Percentiles rank a stretch among this genome's conserved stretches.
Conservation (phyloP, 2,888 invertebrate genomes). For the Pyrochroa serraticornis region DNA sequence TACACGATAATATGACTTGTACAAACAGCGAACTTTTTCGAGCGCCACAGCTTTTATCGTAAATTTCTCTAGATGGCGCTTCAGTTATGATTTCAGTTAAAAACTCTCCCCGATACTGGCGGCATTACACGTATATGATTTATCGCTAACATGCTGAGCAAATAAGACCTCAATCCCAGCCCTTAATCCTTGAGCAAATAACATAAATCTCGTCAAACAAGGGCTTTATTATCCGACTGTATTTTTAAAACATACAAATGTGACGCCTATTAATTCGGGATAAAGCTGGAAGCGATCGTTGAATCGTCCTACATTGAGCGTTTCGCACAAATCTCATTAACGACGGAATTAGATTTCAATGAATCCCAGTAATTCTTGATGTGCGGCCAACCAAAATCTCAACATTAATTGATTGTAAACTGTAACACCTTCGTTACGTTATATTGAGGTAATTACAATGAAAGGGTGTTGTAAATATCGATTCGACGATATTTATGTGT, state of each 20-base stretch:
- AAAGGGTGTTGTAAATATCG: too few species aligned
- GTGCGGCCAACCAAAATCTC: not conserved
- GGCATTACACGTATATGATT: too few species aligned
- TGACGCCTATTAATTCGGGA: conserved; percentile 18
- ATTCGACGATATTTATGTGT: too few species aligned
- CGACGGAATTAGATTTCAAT: not conserved
- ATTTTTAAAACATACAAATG: conserved; percentile 11
- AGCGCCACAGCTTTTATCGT: too few species aligned
- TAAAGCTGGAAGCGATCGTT: not conserved
- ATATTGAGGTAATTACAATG: too few species aligned
- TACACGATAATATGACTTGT: too few species aligned
- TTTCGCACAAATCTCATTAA: not conserved
- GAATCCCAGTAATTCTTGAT: not conserved
- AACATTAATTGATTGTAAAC: not conserved
- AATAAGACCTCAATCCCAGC: not conserved
- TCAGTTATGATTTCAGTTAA: too few species aligned
- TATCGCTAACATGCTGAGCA: not conserved
- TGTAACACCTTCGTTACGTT: not conserved
- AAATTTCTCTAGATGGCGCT: too few species aligned
- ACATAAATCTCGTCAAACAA: conserved; percentile 6
- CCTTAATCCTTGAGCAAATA: conserved; percentile 9
- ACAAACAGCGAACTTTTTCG: too few species aligned
- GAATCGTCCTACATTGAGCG: not conserved
- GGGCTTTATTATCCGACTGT: conserved; percentile 3
- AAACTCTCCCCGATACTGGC: too few species aligned